Evolutionary conservation across 1,140 invertebrate species (phyloP).

Genomic region (Ceratina australensis): DNA sequence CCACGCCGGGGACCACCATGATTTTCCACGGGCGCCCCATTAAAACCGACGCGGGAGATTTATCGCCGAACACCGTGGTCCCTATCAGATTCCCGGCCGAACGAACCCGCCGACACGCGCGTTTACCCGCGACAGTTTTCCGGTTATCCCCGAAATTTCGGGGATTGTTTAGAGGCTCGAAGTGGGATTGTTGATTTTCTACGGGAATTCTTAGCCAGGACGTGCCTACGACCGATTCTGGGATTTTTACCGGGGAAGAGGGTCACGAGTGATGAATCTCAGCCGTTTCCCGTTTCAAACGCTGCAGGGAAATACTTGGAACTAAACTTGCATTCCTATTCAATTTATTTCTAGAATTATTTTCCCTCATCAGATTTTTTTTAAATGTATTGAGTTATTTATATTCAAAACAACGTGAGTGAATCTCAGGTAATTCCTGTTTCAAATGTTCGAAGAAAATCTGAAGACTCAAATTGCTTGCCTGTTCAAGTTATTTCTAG

Average conservation of each 20-base stretch:
- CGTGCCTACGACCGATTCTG: not conserved
- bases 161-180: not conserved
- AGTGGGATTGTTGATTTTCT: not conserved
- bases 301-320: not conserved
- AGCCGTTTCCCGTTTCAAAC: not conserved
- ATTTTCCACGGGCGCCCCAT: conserved; percentile 64
- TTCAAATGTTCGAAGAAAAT: not conserved
- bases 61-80: conserved; percentile 54
- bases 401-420: no score
- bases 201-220: not conserved
- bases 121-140: not conserved
- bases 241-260: not conserved
- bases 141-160: no score
- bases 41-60: conserved; percentile 68
- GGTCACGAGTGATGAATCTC: conserved; percentile 18
- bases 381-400: not conserved
- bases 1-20: conserved; percentile 65
- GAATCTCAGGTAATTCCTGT: conserved; percentile 6
- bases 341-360: no score
- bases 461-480: not conserved
- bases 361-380: no score
- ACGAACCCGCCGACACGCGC: conserved; percentile 25
- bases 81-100: conserved; percentile 56
- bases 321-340: not conserved
- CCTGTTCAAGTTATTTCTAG: no score